Conservation (phyloP, 2,888 invertebrate genomes). For the Sarcophaga rosellei region DNA sequence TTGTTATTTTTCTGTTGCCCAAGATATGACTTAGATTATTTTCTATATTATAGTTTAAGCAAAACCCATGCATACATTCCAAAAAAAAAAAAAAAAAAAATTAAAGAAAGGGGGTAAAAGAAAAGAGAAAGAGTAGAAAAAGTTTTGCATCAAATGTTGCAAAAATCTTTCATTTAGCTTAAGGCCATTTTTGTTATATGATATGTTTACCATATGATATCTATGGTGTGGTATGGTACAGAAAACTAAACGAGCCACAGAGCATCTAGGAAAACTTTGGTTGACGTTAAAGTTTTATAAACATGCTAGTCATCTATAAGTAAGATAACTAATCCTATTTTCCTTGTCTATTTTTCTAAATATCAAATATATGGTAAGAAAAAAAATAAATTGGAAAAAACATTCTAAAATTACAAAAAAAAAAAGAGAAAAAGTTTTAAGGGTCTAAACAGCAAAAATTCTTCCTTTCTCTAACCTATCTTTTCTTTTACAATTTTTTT, state of each 20-base stretch:
- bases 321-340: conserved; percentile 60
- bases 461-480: background rate
- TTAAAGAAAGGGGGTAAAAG: background rate
- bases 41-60: conserved; percentile 18
- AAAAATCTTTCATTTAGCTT: conserved; percentile 63
- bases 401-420: background rate
- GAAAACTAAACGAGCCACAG: background rate
- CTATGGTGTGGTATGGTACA: background rate
- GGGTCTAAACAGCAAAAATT: background rate
- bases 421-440: background rate
- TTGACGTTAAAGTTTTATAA: conserved; percentile 66
- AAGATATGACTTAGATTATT: conserved; percentile 60
- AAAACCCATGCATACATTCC: background rate
- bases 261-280: conserved; percentile 56
- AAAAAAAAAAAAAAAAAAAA: background rate
- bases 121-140: conserved; percentile 21
- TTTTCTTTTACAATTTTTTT: background rate
- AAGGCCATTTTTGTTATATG: conserved; percentile 57
- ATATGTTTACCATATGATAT: conserved; percentile 41
- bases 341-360: conserved; percentile 50
- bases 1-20: conserved; percentile 32
- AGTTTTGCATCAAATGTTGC: conserved; percentile 48
- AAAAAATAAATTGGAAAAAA: too few species aligned
- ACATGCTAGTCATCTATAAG: conserved; percentile 40
- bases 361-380: conserved; percentile 5